Conservation (phyloP, 2,113 vertebrate genomes). For the Laticauda laticaudata region DNA sequence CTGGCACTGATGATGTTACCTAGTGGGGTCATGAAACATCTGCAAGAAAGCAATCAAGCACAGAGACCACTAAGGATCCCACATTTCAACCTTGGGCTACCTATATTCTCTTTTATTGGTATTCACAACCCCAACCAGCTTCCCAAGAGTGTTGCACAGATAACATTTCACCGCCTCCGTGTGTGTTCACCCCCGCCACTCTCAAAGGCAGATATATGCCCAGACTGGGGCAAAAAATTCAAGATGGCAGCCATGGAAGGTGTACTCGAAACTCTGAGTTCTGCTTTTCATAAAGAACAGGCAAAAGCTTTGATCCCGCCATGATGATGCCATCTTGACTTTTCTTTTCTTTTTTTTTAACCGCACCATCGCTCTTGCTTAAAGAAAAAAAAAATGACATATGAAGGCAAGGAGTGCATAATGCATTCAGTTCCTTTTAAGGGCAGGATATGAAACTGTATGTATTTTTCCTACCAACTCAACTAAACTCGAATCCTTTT, state of each 20-base stretch:
- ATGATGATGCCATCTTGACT: background rate
- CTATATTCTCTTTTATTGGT: background rate
- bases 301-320: background rate
- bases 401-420: background rate
- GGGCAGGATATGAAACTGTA: background rate
- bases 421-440: background rate
- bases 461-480: background rate
- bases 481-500: background rate
- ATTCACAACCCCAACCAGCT: background rate
- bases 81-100: too few relatives aligned
- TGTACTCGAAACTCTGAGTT: background rate
- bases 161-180: background rate
- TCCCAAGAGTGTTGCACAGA: background rate
- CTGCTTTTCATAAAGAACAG: background rate
- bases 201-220: background rate
- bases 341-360: background rate
- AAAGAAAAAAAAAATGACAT: background rate
- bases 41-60: too few relatives aligned
- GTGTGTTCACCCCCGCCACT: background rate
- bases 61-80: too few relatives aligned
- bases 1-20: background rate
- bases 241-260: background rate
- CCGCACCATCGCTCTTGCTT: background rate
- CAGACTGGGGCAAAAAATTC: background rate
- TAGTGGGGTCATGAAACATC: background rate